These are phyloP conservation scores for Sceliomorpha sp. DNA, from an alignment of 2,888 invertebrate genomes.

Conservation along the genomic window DNA sequence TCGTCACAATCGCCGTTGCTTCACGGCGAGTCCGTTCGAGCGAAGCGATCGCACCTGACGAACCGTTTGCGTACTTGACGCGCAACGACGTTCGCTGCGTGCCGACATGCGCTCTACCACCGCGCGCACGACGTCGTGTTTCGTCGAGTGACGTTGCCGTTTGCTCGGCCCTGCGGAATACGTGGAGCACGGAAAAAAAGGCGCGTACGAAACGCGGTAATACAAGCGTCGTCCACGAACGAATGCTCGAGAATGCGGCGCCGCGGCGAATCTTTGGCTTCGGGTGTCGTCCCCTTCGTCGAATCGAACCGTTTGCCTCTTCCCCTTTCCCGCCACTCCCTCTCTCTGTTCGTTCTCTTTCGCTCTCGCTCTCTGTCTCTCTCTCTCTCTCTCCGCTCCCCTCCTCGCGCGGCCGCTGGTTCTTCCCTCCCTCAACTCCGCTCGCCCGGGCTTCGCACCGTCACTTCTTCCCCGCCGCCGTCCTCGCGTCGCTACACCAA, in stretches of 20 bases:
- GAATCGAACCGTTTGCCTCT: constrained; percentile 29
- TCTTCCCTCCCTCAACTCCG: background rate
- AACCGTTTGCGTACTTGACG: no score
- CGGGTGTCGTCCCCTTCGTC: constrained; percentile 37
- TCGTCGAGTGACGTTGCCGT: background rate
- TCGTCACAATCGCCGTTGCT: no score
- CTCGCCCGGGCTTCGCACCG: background rate
- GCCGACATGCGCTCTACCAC: no score
- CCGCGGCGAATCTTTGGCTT: constrained; percentile 30
- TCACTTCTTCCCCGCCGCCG: no score
- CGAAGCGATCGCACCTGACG: no score
- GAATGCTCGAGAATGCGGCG: constrained; percentile 50
- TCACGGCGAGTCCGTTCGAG: no score
- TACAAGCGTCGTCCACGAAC: constrained; percentile 24
- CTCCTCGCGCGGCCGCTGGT: background rate
- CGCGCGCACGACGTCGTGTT: no score
- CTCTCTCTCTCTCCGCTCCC: background rate
- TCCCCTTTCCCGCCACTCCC: constrained; percentile 1
- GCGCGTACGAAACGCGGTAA: constrained; percentile 32
- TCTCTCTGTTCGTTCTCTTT: background rate
- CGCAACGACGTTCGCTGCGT: no score
- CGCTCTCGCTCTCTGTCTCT: background rate
- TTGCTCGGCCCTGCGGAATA: constrained; percentile 6
- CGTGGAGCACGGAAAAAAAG: constrained; percentile 24
- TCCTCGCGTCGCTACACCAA: constrained; percentile 12